Base-by-base conservation (phyloP, 2,113 vertebrate species). In the Ptyas mucosa region DNA sequence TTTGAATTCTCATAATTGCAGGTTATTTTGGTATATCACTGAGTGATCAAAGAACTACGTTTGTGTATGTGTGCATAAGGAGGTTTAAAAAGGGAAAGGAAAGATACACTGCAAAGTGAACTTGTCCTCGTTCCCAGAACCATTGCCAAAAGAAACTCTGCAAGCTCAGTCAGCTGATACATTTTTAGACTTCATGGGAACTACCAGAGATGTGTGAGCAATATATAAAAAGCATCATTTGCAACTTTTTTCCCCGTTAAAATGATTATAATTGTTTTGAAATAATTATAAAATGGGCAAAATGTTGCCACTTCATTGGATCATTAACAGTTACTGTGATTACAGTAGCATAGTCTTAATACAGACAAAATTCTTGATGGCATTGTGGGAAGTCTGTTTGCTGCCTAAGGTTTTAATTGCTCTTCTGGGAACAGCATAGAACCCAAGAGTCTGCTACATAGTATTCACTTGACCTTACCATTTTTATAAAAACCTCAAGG, bases 361-460 rank as follows among this genome's bases (percentile, higher is more conserved):
- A 93, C 57, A 0, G 89, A 92, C 85, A 92, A 92, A 96, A 46
- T 93, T 92, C 57, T n/a, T 91, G 93, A 85, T 94, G 93, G 94
- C 96, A 95, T 94, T 96, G 96, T 96, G 97, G 94, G 96, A 94
- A 96, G 58, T 90, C 88, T 91, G 88, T 95, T 95, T 96, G 95
- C 96, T 97, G 96, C 96, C 94, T 93, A 96, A 92, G 94, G 94
- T 94, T 87, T 95, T 97, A 94, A 96, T 96, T 93, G 96, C 93
- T 53, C 91, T 96, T 51, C 87, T 69, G 91, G 85, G 89, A 95
- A 93, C 90, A 87, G 55, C 92, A 93, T 93, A 92, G 93, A 96
- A 58, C 92, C 51, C 90, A 7, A 21, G 92, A 94, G 94, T 87
- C 61, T 52, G 88, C 94, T 92, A 91, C 94, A 91, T 94, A 85